phyloP scores from a whole-genome alignment of 2,888 invertebrate species.

The Pachymerium ferrugineum region DNA sequence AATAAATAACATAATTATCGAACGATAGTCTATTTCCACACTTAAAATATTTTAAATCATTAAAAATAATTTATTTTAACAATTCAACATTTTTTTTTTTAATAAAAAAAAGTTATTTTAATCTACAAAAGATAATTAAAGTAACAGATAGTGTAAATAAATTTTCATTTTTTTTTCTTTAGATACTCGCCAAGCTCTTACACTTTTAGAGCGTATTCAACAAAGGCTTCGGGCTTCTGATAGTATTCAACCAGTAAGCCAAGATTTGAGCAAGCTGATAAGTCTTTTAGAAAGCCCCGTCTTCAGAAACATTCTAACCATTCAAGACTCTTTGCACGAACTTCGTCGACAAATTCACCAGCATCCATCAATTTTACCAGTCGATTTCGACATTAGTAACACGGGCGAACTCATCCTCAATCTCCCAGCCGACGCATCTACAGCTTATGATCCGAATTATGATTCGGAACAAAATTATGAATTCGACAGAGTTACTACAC shows the following conservation, averaged over 20 bases:
- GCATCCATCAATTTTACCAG: slow-evolving; percentile 86
- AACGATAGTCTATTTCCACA: too few species aligned
- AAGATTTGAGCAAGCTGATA: slow-evolving; percentile 47
- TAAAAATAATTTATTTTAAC: too few species aligned
- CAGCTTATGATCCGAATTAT: slow-evolving; percentile 37
- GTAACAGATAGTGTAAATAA: too few species aligned
- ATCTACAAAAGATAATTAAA: too few species aligned
- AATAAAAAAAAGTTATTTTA: too few species aligned
- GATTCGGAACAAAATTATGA: slow-evolving; percentile 39
- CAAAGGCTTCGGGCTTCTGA: slow-evolving; percentile 76
- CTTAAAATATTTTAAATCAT: too few species aligned
- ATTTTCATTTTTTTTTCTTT: slow-evolving; percentile 40
- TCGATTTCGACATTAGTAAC: slow-evolving; percentile 83
- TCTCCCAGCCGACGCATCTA: slow-evolving; percentile 37
- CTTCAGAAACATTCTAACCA: slow-evolving; percentile 47
- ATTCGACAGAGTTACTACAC: slow-evolving; percentile 37
- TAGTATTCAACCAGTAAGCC: slow-evolving; percentile 43
- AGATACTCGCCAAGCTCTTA: slow-evolving; percentile 83
- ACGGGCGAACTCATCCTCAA: slow-evolving; percentile 67
- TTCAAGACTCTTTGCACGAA: slow-evolving; percentile 80
- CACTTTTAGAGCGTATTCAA: slow-evolving; percentile 81
- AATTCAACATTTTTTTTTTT: too few species aligned
- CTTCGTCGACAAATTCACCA: slow-evolving; percentile 78
- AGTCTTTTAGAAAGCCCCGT: slow-evolving; percentile 49
- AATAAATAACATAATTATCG: too few species aligned